A percentile compares a stretch with the other conserved stretches of the same genome.
These are phyloP conservation scores for Spisula solida DNA, from an alignment of 2,888 invertebrate genomes.

Conservation along the genomic window DNA sequence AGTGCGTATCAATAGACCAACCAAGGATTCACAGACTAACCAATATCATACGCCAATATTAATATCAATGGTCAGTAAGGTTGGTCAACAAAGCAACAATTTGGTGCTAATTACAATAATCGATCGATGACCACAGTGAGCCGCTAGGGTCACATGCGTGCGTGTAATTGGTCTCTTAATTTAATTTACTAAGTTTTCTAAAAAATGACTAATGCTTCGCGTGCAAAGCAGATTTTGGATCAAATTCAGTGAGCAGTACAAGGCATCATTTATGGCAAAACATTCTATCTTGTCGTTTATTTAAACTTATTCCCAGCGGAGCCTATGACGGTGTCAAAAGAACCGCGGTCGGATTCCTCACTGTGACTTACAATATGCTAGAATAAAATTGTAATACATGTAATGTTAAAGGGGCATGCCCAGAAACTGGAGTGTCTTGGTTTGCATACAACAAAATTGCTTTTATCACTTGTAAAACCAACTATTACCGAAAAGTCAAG, in stretches of 20 bases:
- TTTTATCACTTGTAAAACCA: too few relatives aligned
- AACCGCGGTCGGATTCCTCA: neutral
- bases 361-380: neutral
- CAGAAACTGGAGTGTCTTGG: too few relatives aligned
- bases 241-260: neutral
- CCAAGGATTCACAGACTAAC: neutral
- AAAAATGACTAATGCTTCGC: neutral
- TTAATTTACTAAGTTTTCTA: neutral
- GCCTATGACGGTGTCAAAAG: neutral
- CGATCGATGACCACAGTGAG: neutral
- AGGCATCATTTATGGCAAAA: neutral
- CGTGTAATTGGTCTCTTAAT: neutral
- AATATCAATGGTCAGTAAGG: neutral
- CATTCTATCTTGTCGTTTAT: neutral
- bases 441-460: too few relatives aligned
- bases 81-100: neutral
- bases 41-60: neutral
- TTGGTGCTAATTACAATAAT: neutral
- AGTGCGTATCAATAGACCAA: neutral
- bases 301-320: neutral
- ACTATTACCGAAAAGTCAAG: too few relatives aligned
- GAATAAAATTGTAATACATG: too few relatives aligned
- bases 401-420: too few relatives aligned
- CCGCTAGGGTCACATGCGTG: neutral
- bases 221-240: neutral